phyloP scores from a whole-genome alignment of 1,140 invertebrate genomes.

The Delia radicum region DNA sequence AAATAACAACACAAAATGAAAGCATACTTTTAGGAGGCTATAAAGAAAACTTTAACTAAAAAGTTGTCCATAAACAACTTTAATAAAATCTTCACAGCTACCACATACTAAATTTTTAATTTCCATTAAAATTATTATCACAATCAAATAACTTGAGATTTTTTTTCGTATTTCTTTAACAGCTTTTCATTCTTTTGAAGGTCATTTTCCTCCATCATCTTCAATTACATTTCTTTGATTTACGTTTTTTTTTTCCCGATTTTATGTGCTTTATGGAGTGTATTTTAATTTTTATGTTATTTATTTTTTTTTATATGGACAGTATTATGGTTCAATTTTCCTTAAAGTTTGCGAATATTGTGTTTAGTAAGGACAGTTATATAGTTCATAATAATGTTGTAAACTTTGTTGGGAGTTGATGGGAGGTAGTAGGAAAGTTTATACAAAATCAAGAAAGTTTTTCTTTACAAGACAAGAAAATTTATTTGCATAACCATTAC shows the following conservation, averaged over 20 bases:
- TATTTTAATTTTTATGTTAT: not conserved
- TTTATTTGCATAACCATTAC: slow-evolving; percentile 5
- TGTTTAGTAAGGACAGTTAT: not conserved
- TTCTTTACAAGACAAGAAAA: not conserved
- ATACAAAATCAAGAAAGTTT: no score
- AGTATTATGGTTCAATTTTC: not conserved
- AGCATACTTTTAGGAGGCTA: not conserved
- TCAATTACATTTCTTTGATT: not conserved
- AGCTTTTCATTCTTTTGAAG: not conserved
- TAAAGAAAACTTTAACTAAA: no score
- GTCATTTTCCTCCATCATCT: not conserved
- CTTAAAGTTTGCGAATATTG: not conserved
- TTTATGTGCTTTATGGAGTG: not conserved
- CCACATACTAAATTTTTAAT: not conserved
- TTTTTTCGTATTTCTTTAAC: not conserved
- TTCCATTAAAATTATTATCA: not conserved
- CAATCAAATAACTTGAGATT: not conserved
- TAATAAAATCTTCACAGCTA: not conserved
- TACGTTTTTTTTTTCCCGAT: not conserved
- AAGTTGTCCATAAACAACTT: not conserved
- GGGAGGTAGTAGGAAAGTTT: no score
- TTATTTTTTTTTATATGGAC: no score
- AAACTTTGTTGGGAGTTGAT: no score
- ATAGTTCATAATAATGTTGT: not conserved
- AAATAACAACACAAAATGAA: not conserved